phyloP scores from a whole-genome alignment of 30 jellyfish, hydroid and myxozoan species.

The Aurelia coerulea region DNA sequence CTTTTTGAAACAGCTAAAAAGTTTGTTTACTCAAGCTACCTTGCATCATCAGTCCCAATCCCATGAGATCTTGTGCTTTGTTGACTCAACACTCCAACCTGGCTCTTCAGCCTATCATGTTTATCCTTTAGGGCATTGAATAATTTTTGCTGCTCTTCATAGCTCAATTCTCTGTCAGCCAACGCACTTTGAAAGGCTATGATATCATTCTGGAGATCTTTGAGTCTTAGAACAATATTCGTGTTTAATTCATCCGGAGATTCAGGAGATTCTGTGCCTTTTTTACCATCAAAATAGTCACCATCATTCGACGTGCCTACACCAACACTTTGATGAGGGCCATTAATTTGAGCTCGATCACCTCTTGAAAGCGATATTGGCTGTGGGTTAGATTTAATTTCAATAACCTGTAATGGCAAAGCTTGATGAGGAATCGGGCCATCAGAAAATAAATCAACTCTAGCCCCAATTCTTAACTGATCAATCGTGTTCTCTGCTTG shows the following conservation, averaged over 20 bases:
- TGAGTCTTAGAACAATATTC: conserved; percentile 32
- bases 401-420: conserved; percentile 29
- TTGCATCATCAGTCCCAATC: not conserved
- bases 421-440: conserved; percentile 71
- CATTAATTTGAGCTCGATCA: conserved; percentile 38
- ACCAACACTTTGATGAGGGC: conserved; percentile 2
- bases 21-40: conserved; percentile 2
- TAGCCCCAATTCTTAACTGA: conserved; percentile 83
- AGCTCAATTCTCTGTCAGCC: conserved; percentile 70
- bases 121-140: conserved; percentile 81
- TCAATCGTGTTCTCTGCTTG: conserved; percentile 96
- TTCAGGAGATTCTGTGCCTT: conserved; percentile 2
- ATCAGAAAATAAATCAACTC: conserved; percentile 71
- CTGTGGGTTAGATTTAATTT: conserved; percentile 55
- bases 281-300: not conserved
- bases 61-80: conserved; percentile 25
- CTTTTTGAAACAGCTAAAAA: no score
- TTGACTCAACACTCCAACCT: conserved; percentile 18
- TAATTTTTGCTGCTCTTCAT: conserved; percentile 61
- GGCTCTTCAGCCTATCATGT: conserved; percentile 57
- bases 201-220: conserved; percentile 70
- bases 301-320: not conserved
- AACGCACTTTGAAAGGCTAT: conserved; percentile 75
- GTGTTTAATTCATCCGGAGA: not conserved
- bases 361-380: conserved; percentile 43